Conservation (phyloP, 2,113 vertebrate genomes). For the Turnix velox region DNA sequence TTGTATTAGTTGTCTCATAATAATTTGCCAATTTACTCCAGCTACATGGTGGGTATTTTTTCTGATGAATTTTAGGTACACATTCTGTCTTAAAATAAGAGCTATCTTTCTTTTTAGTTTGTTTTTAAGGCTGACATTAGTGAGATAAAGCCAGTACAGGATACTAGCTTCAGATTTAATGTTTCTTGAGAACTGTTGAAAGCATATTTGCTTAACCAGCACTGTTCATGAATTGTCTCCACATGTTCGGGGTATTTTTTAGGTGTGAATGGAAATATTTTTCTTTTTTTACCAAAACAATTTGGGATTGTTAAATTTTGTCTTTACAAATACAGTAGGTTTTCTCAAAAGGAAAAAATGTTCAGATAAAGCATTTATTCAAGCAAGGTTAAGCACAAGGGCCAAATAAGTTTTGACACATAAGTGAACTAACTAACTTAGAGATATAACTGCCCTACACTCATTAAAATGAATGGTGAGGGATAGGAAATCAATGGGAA, state of each 20-base stretch:
- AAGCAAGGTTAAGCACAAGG: background rate
- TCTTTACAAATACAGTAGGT: background rate
- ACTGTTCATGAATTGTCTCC: background rate
- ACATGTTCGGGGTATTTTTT: background rate
- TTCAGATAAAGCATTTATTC: background rate
- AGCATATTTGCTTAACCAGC: background rate
- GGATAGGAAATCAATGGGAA: slow-evolving; percentile 28
- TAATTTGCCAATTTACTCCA: background rate
- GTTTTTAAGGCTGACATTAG: background rate
- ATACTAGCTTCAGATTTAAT: background rate
- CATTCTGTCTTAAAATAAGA: background rate
- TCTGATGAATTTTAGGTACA: background rate
- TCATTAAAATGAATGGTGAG: slow-evolving; percentile 19
- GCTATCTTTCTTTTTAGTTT: background rate
- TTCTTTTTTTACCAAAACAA: background rate
- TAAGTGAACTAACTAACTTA: background rate
- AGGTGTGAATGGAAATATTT: background rate
- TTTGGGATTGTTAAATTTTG: background rate
- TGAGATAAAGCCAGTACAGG: background rate
- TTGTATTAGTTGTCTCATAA: background rate
- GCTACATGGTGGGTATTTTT: background rate
- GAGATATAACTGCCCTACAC: background rate
- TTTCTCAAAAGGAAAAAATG: accelerated
- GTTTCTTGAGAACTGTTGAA: background rate
- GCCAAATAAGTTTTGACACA: background rate